These are phyloP conservation scores for Drepanosiphum platanoidis DNA, from an alignment of 2,888 invertebrate species.

Conservation along the genomic window DNA sequence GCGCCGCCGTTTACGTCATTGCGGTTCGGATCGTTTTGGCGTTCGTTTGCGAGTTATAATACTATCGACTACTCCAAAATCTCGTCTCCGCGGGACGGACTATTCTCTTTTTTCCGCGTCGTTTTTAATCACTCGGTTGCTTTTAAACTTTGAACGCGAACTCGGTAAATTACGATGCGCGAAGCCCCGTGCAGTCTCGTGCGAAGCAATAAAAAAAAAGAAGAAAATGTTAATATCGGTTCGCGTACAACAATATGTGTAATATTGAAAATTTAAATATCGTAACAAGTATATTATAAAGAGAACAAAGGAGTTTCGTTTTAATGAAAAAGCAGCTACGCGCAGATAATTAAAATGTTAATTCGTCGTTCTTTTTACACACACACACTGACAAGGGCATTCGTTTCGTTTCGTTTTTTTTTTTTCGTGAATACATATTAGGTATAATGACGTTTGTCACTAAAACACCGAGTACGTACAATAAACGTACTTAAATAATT, in stretches of 20 bases:
- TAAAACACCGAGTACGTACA: neutral
- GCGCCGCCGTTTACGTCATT: too few species aligned
- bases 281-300: neutral
- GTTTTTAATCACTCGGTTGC: too few species aligned
- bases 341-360: conserved; percentile 3
- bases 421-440: neutral
- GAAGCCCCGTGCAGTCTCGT: neutral
- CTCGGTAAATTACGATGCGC: too few species aligned
- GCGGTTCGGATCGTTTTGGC: too few species aligned
- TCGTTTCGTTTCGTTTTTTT: neutral
- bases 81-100: too few species aligned
- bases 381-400: neutral
- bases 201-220: neutral
- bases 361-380: neutral
- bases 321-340: neutral
- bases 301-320: neutral
- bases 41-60: too few species aligned
- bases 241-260: neutral
- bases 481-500: neutral
- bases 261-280: neutral
- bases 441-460: neutral
- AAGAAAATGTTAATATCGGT: neutral
- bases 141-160: too few species aligned
- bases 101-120: too few species aligned
- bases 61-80: too few species aligned